Evolutionary conservation across 1,140 invertebrate genomes (phyloP).

Genomic region (Papilio aristodemus): DNA sequence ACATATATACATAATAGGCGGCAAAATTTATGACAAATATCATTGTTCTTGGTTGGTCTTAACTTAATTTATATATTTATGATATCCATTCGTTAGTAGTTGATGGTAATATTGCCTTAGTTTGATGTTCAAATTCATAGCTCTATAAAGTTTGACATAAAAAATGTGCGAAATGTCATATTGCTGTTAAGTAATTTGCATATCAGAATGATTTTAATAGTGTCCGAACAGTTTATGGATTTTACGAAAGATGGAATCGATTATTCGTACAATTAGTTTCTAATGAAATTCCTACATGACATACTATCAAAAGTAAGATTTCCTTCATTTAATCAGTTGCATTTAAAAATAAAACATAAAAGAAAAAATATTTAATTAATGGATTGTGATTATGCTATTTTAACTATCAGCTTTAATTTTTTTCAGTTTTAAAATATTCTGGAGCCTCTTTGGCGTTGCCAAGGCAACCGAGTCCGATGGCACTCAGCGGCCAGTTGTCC

Average conservation of each 20-base stretch:
- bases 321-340: too few species aligned
- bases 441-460: background rate
- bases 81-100: background rate
- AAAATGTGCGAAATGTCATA: background rate
- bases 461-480: background rate
- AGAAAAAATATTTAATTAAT: background rate
- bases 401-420: background rate
- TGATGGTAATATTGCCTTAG: background rate
- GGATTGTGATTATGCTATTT: background rate
- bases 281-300: too few species aligned
- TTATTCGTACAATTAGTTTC: too few species aligned
- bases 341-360: too few species aligned
- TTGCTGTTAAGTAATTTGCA: background rate
- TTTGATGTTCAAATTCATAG: background rate
- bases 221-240: background rate
- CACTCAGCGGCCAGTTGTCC: slow-evolving; percentile 8
- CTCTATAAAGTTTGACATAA: slow-evolving; percentile 9
- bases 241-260: too few species aligned
- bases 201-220: background rate
- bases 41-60: background rate
- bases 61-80: too few species aligned
- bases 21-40: background rate
- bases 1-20: too few species aligned
- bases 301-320: too few species aligned
- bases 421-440: background rate